Evolutionary conservation across 2,113 vertebrate species (phyloP), one percentile per base, ranked within the genome.

Genomic region (Lanius ludovicianus): DNA sequence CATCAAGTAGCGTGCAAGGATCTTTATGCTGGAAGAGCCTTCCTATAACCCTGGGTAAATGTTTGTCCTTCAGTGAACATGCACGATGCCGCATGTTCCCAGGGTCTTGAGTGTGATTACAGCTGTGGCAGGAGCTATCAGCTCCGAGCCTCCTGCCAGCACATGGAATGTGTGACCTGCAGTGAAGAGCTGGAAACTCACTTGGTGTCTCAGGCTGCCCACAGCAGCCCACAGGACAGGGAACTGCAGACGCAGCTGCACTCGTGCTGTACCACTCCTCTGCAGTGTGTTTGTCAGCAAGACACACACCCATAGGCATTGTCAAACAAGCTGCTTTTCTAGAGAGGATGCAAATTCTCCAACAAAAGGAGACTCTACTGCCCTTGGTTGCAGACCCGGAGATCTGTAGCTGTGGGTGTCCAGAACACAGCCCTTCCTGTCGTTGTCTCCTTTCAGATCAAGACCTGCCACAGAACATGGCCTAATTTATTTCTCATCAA

Each of bases 181-280:
- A 59, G 0, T 4, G 47, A 47, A n/a, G 55, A 90, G 63, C 89
- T 79, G 70, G 89, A 80, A 65, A n/a, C 16, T 55, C 59, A 10
- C 11, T 55, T 14, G 0, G 0, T 49, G 53, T 39, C 1, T 15
- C 1, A 46, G 49, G 70, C 56, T 93, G 86, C 65, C 42, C 9
- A 1, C 3, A 49, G 62, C 81, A 76, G 70, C 50, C 42, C 46
- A 25, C 0, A 0, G 87, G 63, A 83, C 33, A 23, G 22, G 49
- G 82, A 88, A 11, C 37, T 20, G 22, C 68, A 65, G 57, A 62
- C 30, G 23, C 25, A 69, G 71, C 31, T 87, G 42, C 24, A 3
- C 52, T 81, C 1, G 0, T 15, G n/a, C 31, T 70, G 17, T 65
- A 33, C 10, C 22, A 33, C 7, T 65, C 55, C 46, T 78, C 57